Percentiles rank a stretch among this genome's conserved stretches.
Evolutionary conservation across 2,888 invertebrate species (phyloP).

Genomic region (Micoletzkya japonica): DNA sequence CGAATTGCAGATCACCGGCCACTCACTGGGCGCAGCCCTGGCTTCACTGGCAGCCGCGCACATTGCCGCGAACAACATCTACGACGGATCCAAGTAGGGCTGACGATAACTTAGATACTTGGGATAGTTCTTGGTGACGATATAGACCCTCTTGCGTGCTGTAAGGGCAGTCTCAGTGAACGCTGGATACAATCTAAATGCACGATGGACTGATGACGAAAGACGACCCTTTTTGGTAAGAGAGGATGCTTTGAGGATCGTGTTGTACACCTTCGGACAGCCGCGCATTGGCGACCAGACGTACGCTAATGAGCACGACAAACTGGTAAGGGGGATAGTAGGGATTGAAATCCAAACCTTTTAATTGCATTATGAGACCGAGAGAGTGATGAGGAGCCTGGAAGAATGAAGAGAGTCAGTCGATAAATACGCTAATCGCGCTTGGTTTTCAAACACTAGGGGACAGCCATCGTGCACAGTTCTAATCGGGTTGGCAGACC

Average conservation of each 20-base stretch:
- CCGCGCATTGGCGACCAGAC: conserved; percentile 11
- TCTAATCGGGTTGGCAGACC: too few species aligned
- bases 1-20: conserved; percentile 7
- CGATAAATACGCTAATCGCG: too few species aligned
- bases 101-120: neutral
- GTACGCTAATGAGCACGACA: conserved; percentile 4
- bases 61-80: neutral
- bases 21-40: conserved; percentile 16
- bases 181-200: too few species aligned
- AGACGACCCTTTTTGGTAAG: neutral
- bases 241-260: neutral
- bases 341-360: neutral
- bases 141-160: too few species aligned
- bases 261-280: conserved; percentile 14
- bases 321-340: conserved; percentile 13
- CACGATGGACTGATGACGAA: neutral
- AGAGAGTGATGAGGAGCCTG: neutral
- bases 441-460: too few species aligned
- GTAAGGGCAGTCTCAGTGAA: too few species aligned
- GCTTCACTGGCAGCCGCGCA: conserved; percentile 16
- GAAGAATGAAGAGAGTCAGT: neutral
- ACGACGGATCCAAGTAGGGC: neutral
- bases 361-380: neutral
- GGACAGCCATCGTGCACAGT: too few species aligned
- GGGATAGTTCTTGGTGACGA: too few species aligned